Evolutionary conservation across 2,888 invertebrate genomes (phyloP).

Genomic region (Cotesia congregata): DNA sequence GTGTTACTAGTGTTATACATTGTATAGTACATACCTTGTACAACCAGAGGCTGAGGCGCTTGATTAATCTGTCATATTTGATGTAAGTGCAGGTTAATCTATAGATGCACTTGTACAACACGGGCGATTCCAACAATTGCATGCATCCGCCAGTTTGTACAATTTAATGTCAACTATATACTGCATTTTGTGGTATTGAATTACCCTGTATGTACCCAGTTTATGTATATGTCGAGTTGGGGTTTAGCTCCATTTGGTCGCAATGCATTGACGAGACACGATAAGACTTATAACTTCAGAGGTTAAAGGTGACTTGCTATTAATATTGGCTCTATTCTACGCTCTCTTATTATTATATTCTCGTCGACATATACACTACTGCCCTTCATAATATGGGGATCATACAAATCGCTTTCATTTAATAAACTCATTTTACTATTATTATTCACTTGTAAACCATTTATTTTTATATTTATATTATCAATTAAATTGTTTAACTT

Average conservation of each 20-base stretch:
- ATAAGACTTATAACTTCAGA: slow-evolving; percentile 24
- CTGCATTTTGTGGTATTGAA: slow-evolving; percentile 2
- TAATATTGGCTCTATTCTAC: slow-evolving; percentile 1
- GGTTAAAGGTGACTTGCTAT: slow-evolving; percentile 31
- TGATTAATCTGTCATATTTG: slow-evolving; percentile 38
- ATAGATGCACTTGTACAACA: slow-evolving; percentile 17
- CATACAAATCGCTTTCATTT: not conserved
- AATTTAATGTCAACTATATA: slow-evolving; percentile 63
- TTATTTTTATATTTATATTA: not conserved
- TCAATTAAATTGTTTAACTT: not conserved
- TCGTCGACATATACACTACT: not conserved
- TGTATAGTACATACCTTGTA: not conserved
- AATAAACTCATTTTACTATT: not conserved
- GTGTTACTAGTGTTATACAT: not conserved
- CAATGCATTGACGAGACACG: not conserved
- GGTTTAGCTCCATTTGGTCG: no score
- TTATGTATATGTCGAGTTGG: not conserved
- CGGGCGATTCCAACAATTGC: slow-evolving; percentile 59
- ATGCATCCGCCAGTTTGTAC: slow-evolving; percentile 63
- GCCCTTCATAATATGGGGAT: slow-evolving; percentile 3
- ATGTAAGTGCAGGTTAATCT: slow-evolving; percentile 30
- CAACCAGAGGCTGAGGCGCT: slow-evolving; percentile 12
- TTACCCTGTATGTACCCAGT: slow-evolving; percentile 9
- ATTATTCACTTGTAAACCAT: not conserved
- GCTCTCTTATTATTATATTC: slow-evolving; percentile 7